Base-by-base conservation (phyloP, 1,140 invertebrate genomes). In the Saccostrea echinata region DNA sequence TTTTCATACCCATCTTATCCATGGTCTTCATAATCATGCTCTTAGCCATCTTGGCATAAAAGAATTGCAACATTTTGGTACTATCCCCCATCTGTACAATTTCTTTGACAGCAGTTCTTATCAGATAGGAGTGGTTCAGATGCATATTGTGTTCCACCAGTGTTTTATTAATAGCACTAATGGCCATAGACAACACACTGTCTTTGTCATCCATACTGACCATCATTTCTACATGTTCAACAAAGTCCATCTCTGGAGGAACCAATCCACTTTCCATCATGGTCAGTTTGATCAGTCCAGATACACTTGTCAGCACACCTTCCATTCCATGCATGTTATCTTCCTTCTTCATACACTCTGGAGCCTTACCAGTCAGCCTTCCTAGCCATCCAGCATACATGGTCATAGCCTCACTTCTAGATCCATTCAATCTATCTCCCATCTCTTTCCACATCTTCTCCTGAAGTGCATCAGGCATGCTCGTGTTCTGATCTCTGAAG, bases 31-130 rank as follows among this genome's bases (percentile, higher is more conserved):
- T 61, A 3, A 84, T 13, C 83, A 53, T 84, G 43, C 33, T 24
- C 53, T 84, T 84, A 21, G 53, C 24, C 52, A 84, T 55, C n/a
- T 84, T 55, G 83, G 52, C 53, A 61, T 57, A 84, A 27, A 53
- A 84, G 83, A 84, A 84, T 13, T 84, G 83, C 83, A 84, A 12
- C 52, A 84, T 33, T 27, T 84, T 51, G 35, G 83, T 84, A 61
- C 83, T 84, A 33, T 84, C 83, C 13, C 21, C 51, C 52, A 61
- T 57, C 30, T 55, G 27, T 12, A 84, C 53, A 8, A 61, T 33
- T 53, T 84, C 27, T 84, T 61, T 84, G 13, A 84, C 52, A 33
- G 52, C 83, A 8, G 55, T 57, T 30, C 30, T 51, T 55, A 84
- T 84, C 4, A 84, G 51, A 8, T 27, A 21, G 12, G 83, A 84